Percentiles rank a stretch among this genome's conserved stretches.
Conservation (phyloP, 2,113 vertebrate genomes). For the Tichodroma muraria region DNA sequence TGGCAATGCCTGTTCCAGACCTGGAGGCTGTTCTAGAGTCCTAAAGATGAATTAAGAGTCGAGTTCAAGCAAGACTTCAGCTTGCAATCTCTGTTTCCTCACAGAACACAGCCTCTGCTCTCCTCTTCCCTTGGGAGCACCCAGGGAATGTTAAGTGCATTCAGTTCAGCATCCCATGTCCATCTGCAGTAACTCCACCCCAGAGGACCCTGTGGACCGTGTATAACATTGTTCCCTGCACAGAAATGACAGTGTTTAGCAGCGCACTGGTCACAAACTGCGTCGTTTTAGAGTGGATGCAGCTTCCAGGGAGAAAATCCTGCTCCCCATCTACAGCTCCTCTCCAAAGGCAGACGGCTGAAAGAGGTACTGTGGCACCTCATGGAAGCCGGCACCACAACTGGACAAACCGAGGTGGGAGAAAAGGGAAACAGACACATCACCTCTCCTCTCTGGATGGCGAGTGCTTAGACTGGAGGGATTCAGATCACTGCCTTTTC, state of each 20-base stretch:
- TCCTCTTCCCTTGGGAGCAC: background rate
- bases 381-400: accelerated
- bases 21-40: background rate
- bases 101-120: background rate
- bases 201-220: background rate
- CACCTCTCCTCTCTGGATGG: background rate
- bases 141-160: background rate
- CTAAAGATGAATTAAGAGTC: background rate
- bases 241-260: conserved; percentile 5
- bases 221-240: background rate
- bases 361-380: background rate
- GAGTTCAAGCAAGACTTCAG: background rate
- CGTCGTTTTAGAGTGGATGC: background rate
- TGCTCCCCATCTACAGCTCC: background rate
- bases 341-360: background rate
- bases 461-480: background rate
- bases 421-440: background rate
- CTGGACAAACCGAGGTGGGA: background rate
- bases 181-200: conserved; percentile 16
- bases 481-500: background rate
- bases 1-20: background rate
- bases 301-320: background rate
- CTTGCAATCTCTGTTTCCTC: background rate
- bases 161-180: background rate
- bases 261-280: background rate